phyloP scores from a whole-genome alignment of 2,888 invertebrate species.

The Euproctis similis region DNA sequence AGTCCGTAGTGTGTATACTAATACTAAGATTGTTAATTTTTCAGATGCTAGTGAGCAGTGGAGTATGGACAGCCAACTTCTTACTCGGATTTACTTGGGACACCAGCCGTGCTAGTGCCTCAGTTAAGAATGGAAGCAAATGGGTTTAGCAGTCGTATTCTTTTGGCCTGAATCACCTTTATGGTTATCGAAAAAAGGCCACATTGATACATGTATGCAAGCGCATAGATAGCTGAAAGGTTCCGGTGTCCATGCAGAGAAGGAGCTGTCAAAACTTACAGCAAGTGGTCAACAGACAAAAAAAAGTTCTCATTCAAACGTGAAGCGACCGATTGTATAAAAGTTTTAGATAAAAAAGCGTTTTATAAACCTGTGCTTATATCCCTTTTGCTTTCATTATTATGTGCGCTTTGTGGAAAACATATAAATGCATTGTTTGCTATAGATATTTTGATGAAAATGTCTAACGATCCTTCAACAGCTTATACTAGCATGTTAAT shows the following conservation, averaged over 20 bases:
- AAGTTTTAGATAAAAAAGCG: constrained; percentile 4
- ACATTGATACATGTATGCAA: constrained; percentile 1
- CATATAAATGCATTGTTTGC: constrained; percentile 26
- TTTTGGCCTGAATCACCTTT: constrained; percentile 23
- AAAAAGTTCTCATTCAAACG: not conserved
- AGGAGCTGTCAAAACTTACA: not conserved
- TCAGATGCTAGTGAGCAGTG: constrained; percentile 15
- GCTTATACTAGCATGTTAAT: constrained; percentile 30
- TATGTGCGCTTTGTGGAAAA: constrained; percentile 34
- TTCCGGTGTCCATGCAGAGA: not conserved
- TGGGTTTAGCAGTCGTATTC: constrained; percentile 12
- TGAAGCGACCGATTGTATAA: not conserved
- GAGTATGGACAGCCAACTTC: constrained; percentile 14
- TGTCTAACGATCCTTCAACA: constrained; percentile 22
- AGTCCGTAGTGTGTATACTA: no score
- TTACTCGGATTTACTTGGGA: constrained; percentile 14
- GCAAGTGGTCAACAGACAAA: not conserved
- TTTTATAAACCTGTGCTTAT: constrained; percentile 28
- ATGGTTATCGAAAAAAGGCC: constrained; percentile 1
- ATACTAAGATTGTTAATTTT: no score
- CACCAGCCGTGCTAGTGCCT: constrained; percentile 19
- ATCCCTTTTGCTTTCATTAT: constrained; percentile 17
- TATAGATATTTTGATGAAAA: constrained; percentile 31
- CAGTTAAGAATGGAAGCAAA: constrained; percentile 4
- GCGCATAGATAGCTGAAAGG: constrained; percentile 9